A percentile compares a stretch with the other conserved stretches of the same genome.
phyloP scores from a whole-genome alignment of 1,140 invertebrate genomes.

The Cydia fagiglandana region DNA sequence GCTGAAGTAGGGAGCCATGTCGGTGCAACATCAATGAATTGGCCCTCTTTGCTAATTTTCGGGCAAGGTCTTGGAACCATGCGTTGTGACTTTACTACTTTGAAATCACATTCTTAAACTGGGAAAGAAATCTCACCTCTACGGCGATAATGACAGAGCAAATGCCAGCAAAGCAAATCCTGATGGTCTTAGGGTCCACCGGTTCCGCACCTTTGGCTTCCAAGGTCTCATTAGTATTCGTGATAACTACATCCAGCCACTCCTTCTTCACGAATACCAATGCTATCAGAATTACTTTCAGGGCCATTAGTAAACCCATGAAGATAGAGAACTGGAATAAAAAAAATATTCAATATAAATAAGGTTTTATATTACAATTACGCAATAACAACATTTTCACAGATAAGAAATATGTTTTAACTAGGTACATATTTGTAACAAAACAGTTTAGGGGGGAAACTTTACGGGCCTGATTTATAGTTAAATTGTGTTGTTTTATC shows the following conservation, averaged over 20 bases:
- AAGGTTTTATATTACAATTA: too few relatives aligned
- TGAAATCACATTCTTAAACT: not conserved
- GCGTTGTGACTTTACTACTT: too few relatives aligned
- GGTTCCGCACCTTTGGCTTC: not conserved
- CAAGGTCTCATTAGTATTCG: not conserved
- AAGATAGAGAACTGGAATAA: not conserved
- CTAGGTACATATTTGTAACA: too few relatives aligned
- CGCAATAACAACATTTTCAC: too few relatives aligned
- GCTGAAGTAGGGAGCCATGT: too few relatives aligned
- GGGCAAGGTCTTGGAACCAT: too few relatives aligned
- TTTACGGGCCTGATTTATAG: too few relatives aligned
- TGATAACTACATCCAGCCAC: not conserved
- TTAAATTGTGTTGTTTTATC: too few relatives aligned
- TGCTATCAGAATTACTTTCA: not conserved
- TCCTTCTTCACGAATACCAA: not conserved
- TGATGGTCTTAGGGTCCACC: not conserved
- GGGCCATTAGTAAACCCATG: not conserved
- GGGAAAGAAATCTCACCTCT: not conserved
- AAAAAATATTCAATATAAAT: not conserved
- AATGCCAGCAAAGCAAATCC: not conserved
- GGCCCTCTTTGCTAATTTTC: too few relatives aligned
- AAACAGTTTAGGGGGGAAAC: too few relatives aligned
- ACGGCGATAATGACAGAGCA: not conserved
- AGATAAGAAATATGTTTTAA: too few relatives aligned
- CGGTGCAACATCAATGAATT: too few relatives aligned